Conservation (phyloP, 2,888 invertebrate species). For the Campopleginae sp. region DNA sequence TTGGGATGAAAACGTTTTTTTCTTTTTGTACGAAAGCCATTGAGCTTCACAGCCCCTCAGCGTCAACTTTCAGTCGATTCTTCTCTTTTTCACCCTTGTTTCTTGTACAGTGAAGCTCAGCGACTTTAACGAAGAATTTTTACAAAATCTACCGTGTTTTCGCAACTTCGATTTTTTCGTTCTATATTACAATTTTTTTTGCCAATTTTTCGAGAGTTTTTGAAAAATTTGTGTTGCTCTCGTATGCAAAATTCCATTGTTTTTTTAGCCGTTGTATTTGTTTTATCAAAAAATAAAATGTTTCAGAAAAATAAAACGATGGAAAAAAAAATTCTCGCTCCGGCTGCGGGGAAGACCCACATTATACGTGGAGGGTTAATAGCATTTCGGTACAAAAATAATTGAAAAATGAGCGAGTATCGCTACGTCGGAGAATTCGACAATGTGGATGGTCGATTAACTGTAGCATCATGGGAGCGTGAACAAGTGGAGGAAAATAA, state of each 20-base stretch:
- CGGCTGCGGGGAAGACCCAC: background rate
- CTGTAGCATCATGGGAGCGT: slow-evolving; percentile 38
- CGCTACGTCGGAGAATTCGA: slow-evolving; percentile 15
- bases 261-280: no score
- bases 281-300: no score
- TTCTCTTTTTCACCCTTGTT: background rate
- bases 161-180: background rate
- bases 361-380: background rate
- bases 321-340: background rate
- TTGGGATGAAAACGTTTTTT: slow-evolving; percentile 29
- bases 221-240: no score
- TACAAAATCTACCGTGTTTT: background rate
- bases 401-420: slow-evolving; percentile 4
- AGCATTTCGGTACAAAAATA: background rate
- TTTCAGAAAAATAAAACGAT: no score
- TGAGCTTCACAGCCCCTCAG: slow-evolving; percentile 9
- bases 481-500: slow-evolving; percentile 52
- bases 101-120: background rate
- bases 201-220: background rate
- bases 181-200: background rate
- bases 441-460: slow-evolving; percentile 39
- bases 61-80: background rate
- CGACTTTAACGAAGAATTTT: background rate
- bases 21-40: slow-evolving; percentile 31
- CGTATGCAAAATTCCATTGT: no score